Conservation (phyloP, 35 echinoderm and acorn worm genomes). For the Apostichopus parvimensis region DNA sequence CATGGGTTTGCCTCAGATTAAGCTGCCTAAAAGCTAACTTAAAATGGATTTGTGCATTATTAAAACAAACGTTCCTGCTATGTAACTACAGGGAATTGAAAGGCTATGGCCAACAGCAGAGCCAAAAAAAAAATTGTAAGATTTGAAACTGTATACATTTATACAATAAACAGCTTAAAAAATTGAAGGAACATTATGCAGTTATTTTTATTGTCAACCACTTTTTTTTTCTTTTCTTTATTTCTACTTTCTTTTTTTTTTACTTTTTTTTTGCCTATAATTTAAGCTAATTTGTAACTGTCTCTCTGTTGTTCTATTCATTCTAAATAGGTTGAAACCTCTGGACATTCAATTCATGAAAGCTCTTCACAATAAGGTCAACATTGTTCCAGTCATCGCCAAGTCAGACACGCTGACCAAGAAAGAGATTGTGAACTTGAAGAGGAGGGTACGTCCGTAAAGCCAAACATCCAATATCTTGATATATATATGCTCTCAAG, state of each 20-base stretch:
- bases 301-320: neutral
- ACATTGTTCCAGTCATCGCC: constrained; percentile 98
- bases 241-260: neutral
- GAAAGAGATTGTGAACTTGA: constrained; percentile 83
- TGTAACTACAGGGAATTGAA: too few species aligned
- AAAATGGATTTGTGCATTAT: too few species aligned
- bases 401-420: constrained; percentile 98
- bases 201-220: neutral
- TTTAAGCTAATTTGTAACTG: neutral
- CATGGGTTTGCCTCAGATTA: too few species aligned
- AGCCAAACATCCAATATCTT: neutral
- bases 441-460: constrained; percentile 69
- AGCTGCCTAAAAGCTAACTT: too few species aligned
- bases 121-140: too few species aligned
- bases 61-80: too few species aligned
- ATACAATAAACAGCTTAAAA: too few species aligned
- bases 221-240: too few species aligned
- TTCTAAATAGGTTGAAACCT: constrained; percentile 78
- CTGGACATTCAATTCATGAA: constrained; percentile 96
- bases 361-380: constrained; percentile 95
- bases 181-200: neutral
- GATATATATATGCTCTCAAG: too few species aligned
- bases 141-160: too few species aligned
- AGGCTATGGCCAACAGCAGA: too few species aligned
- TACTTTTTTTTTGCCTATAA: neutral